A percentile compares a stretch with the other conserved stretches of the same genome.
phyloP scores from a whole-genome alignment of 2,888 invertebrate species.

The Abrostola triplasia region DNA sequence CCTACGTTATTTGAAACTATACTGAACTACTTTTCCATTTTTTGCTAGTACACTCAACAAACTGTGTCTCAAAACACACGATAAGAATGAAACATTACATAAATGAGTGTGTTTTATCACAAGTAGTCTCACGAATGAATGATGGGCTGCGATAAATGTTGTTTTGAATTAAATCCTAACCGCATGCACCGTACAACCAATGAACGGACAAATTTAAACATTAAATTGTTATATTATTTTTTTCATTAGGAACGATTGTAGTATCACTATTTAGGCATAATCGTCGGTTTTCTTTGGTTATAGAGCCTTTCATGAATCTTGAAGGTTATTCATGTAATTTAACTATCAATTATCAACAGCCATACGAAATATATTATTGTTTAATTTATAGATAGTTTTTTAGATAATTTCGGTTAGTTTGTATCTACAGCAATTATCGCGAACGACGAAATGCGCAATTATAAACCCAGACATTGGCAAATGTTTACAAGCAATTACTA shows the following conservation, averaged over 20 bases:
- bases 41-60: constrained; percentile 16
- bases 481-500: neutral
- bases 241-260: constrained; percentile 1
- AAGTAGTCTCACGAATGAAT: constrained; percentile 36
- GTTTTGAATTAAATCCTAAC: constrained; percentile 34
- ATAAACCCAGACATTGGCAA: neutral
- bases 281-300: constrained; percentile 4
- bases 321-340: neutral
- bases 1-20: constrained; percentile 6
- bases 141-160: constrained; percentile 45
- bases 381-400: too few species aligned
- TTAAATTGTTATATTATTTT: constrained; percentile 35
- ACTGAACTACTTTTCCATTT: constrained; percentile 8
- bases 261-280: constrained; percentile 12
- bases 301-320: neutral
- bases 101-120: constrained; percentile 44
- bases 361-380: too few species aligned
- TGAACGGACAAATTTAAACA: constrained; percentile 29
- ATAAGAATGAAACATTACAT: constrained; percentile 41
- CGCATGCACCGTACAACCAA: constrained; percentile 13
- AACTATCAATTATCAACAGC: too few species aligned
- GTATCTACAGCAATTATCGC: constrained; percentile 6
- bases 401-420: neutral
- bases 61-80: constrained; percentile 22
- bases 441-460: neutral